phyloP scores from a whole-genome alignment of 2,113 vertebrate species.

The Anguilla japonica region DNA sequence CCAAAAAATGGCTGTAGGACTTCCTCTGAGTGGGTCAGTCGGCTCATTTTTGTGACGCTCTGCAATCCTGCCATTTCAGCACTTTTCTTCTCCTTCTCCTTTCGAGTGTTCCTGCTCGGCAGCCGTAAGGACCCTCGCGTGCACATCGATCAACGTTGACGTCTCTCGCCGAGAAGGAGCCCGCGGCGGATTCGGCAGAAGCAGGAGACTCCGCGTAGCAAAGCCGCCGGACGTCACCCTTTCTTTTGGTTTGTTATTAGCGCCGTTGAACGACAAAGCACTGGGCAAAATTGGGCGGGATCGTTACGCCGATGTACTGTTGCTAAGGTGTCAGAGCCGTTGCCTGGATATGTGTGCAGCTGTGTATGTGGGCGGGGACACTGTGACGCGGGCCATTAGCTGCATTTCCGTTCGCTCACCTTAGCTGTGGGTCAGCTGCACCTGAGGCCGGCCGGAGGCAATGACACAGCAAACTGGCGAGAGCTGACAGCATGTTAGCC shows the following conservation, averaged over 20 bases:
- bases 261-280: neutral
- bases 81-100: too few relatives aligned
- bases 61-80: too few relatives aligned
- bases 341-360: neutral
- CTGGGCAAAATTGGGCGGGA: neutral
- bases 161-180: too few relatives aligned
- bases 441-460: neutral
- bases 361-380: neutral
- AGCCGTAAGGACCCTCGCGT: too few relatives aligned
- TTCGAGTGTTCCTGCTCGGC: too few relatives aligned
- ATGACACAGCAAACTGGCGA: neutral
- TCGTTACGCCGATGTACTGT: neutral
- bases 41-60: too few relatives aligned
- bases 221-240: neutral
- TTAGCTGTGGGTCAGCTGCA: neutral
- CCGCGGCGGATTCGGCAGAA: too few relatives aligned
- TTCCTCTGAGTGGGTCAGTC: too few relatives aligned
- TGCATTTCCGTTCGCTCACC: neutral
- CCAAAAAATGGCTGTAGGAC: too few relatives aligned
- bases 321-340: neutral
- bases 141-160: too few relatives aligned
- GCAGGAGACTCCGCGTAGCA: neutral
- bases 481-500: neutral
- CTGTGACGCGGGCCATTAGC: neutral
- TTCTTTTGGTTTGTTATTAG: neutral